These are phyloP conservation scores for Bombus balteatus DNA, from an alignment of 1,140 invertebrate genomes.

Conservation along the genomic window DNA sequence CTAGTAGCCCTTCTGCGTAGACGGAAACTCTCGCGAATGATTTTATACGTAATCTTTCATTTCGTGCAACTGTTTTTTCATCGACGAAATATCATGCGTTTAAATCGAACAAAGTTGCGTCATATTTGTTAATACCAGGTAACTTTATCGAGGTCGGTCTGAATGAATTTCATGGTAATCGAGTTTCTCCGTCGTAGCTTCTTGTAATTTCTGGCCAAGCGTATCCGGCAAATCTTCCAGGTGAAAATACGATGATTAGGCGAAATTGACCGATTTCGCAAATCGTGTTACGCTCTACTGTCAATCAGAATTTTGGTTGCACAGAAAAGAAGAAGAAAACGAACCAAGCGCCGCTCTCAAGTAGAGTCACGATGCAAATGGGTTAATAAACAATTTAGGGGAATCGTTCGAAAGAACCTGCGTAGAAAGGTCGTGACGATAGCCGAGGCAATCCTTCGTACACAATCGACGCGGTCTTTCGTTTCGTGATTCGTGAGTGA, in stretches of 20 bases:
- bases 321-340: neutral
- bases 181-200: neutral
- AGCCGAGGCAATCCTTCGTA: neutral
- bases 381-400: rapidly evolving
- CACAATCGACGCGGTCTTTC: neutral
- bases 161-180: neutral
- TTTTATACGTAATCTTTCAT: neutral
- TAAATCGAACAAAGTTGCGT: neutral
- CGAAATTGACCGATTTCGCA: neutral
- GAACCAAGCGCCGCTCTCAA: neutral
- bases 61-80: neutral
- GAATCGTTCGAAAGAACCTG: too few relatives aligned
- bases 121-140: neutral
- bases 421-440: neutral
- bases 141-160: neutral
- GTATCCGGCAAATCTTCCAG: neutral
- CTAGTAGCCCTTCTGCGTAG: neutral
- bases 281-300: neutral
- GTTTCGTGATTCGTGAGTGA: constrained; percentile 37
- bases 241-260: neutral
- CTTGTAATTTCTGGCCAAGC: neutral
- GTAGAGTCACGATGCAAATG: too few relatives aligned
- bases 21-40: neutral
- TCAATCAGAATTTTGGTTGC: neutral
- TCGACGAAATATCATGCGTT: neutral